Conservation (phyloP, 2,888 invertebrate species). For the Argynnis bischoffii region DNA sequence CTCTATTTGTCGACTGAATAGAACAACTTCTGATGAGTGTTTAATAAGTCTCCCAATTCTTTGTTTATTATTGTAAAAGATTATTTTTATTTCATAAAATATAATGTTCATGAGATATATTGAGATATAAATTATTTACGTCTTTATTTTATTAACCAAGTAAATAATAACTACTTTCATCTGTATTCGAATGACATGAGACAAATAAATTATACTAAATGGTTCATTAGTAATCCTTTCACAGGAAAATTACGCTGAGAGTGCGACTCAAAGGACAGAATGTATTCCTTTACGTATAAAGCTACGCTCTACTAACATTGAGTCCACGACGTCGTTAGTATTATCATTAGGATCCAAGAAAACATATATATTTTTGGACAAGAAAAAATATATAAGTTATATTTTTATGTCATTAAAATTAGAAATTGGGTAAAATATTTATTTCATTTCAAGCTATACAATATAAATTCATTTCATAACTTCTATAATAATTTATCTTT, state of each 20-base stretch:
- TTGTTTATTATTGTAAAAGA: conserved; percentile 29
- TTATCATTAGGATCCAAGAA: conserved; percentile 21
- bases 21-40: conserved; percentile 47
- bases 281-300: conserved; percentile 26
- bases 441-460: too few relatives aligned
- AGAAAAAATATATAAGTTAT: background rate
- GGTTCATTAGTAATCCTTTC: conserved; percentile 32
- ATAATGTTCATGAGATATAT: too few relatives aligned
- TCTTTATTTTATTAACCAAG: background rate
- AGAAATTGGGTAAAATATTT: too few relatives aligned
- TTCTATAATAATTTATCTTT: too few relatives aligned
- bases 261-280: conserved; percentile 8
- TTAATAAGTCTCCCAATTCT: conserved; percentile 42
- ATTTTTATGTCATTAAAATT: too few relatives aligned
- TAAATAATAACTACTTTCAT: background rate
- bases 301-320: conserved; percentile 29
- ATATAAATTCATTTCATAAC: too few relatives aligned
- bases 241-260: conserved; percentile 17
- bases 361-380: conserved; percentile 1
- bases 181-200: background rate
- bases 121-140: background rate
- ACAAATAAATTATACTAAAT: conserved; percentile 24
- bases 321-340: conserved; percentile 30
- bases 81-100: conserved; percentile 4
- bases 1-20: conserved; percentile 50